These are phyloP conservation scores for Oryzias curvinotus DNA, from an alignment of 2,113 vertebrate species.

Conservation along the genomic window DNA sequence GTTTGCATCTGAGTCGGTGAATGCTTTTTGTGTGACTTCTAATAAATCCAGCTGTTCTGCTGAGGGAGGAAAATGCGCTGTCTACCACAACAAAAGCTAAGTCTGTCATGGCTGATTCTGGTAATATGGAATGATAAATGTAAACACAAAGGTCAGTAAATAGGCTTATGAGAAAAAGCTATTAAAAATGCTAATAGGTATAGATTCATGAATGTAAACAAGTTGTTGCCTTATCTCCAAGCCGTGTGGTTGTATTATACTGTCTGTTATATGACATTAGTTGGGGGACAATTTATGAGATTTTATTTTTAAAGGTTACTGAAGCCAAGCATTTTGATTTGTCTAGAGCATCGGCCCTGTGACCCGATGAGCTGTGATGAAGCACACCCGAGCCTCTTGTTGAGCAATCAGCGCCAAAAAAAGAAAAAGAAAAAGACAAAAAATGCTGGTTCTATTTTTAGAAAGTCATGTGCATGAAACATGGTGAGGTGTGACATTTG, in stretches of 20 bases:
- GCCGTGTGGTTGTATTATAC: slow-evolving; percentile 11
- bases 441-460: slow-evolving; percentile 25
- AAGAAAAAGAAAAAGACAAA: background rate
- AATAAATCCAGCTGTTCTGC: background rate
- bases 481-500: slow-evolving; percentile 44
- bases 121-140: slow-evolving; percentile 22
- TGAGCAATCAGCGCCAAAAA: slow-evolving; percentile 26
- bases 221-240: slow-evolving; percentile 23
- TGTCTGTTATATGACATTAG: slow-evolving; percentile 12
- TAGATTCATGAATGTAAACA: slow-evolving; percentile 34
- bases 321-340: slow-evolving; percentile 1
- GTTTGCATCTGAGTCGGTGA: slow-evolving; percentile 1
- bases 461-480: slow-evolving; percentile 25
- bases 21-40: slow-evolving; percentile 1
- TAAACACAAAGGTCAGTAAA: slow-evolving; percentile 25
- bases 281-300: slow-evolving; percentile 23
- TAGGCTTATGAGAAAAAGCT: slow-evolving; percentile 29
- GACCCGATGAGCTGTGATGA: slow-evolving; percentile 22
- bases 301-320: background rate
- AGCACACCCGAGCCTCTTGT: slow-evolving; percentile 9
- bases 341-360: background rate
- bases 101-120: slow-evolving; percentile 6
- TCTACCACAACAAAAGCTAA: background rate
- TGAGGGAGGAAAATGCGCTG: background rate
- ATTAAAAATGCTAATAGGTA: slow-evolving; percentile 39